Base-by-base conservation (phyloP, 1,140 invertebrate species). In the Varroa destructor region DNA sequence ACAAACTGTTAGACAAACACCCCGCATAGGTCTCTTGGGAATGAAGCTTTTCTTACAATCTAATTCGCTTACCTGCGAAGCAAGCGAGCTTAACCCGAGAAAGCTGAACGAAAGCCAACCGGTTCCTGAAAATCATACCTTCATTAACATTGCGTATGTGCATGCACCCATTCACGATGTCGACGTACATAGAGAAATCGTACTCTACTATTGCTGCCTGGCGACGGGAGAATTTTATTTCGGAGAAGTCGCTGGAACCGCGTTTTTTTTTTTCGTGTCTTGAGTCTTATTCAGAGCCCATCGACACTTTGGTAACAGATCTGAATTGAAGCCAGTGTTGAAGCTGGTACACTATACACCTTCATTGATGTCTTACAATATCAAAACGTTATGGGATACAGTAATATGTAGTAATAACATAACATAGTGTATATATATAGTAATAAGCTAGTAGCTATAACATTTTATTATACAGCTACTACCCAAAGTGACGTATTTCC, bases 401-500 rank as follows among this genome's bases (percentile, higher is more conserved):
- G 25, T 25, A 25, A 0, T 25, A 25, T 25, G 25, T 25, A 25
- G 25, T 25, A 25, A 25, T 25, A 25, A 25, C 25, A 25, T 25
- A 25, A 25, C 25, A 25, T n/a, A n/a, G n/a, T n/a, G n/a, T n/a
- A n/a, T 25, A 25, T 25, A 25, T 25, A 25, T 25, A 25, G 25
- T 25, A 25, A 25, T 25, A 25, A 25, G 25, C 25, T 25, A 25
- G 25, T 25, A 25, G 25, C 25, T 25, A 25, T 25, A 25, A 25
- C 25, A 25, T 25, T 25, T 25, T 36, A 58, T 5, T 6, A 67
- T 3, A 67, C 8, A 67, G 10, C 12, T 8, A 51, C 8, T 37
- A 36, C 75, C 74, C 10, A 76, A 61, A 42, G 73, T 75, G 6
- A 76, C 46, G 43, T 77, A 77, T 40, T 71, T 57, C 36, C 72